A percentile compares a stretch with the other conserved stretches of the same genome.
phyloP scores from a whole-genome alignment of 2,113 vertebrate species.

The Cygnus buccinator region DNA sequence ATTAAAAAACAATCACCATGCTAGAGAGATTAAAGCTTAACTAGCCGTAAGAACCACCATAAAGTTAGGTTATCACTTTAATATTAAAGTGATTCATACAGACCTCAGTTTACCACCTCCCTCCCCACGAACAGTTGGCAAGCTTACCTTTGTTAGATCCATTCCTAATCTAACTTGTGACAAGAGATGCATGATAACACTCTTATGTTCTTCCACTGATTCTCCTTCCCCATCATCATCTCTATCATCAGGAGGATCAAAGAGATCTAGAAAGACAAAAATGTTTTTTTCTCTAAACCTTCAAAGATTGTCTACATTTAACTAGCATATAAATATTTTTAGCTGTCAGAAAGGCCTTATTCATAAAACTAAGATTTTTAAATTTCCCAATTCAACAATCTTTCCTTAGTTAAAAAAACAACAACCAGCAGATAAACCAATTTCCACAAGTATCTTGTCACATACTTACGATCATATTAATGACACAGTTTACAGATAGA shows the following conservation, averaged over 20 bases:
- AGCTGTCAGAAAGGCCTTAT: neutral
- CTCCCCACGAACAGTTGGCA: neutral
- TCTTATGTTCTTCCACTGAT: conserved; percentile 98
- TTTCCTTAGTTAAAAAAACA: neutral
- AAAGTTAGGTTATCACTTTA: neutral
- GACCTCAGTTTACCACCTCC: neutral
- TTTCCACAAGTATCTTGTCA: neutral
- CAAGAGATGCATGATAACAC: conserved; percentile 97
- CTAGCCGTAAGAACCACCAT: neutral
- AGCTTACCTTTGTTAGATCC: conserved; percentile 96
- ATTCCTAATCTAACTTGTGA: conserved; percentile 97
- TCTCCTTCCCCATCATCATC: conserved; percentile 94
- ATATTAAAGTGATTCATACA: neutral
- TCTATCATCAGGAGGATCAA: conserved; percentile 91
- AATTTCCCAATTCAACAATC: neutral
- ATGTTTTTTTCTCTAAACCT: neutral
- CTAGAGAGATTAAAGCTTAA: neutral
- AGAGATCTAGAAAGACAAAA: conserved; percentile 81
- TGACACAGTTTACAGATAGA: neutral
- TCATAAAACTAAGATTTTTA: neutral
- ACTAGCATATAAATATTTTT: neutral
- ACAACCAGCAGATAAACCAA: neutral
- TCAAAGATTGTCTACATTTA: neutral
- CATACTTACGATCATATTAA: fast-evolving
- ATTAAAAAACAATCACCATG: neutral